Conservation (phyloP, 2,888 invertebrate genomes). For the Pammene fasciana region DNA sequence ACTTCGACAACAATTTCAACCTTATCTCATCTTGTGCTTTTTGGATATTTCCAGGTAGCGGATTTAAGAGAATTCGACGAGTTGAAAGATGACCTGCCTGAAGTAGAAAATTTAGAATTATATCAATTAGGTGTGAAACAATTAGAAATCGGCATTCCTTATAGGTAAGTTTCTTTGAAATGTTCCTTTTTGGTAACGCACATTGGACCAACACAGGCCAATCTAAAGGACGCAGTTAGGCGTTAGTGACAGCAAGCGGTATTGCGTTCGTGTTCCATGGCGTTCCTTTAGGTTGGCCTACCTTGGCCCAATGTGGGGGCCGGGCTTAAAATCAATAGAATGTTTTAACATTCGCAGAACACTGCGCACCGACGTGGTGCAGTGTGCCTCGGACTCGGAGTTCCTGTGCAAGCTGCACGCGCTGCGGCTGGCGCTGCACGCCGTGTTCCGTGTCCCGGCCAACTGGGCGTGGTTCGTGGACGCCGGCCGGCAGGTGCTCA, state of each 20-base stretch:
- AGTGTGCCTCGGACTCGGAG: slow-evolving; percentile 95
- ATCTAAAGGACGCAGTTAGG: no score
- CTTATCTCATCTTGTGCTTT: not conserved
- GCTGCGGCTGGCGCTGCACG: slow-evolving; percentile 93
- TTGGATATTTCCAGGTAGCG: slow-evolving; percentile 85
- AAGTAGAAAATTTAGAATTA: slow-evolving; percentile 91
- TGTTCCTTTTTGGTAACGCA: slow-evolving; percentile 12
- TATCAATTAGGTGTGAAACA: slow-evolving; percentile 94
- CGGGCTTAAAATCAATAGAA: no score
- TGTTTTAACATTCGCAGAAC: slow-evolving; percentile 73
- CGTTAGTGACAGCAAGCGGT: no score
- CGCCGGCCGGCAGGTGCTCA: slow-evolving; percentile 94
- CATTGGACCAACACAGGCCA: no score
- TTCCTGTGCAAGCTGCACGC: slow-evolving; percentile 98
- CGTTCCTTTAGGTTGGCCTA: no score
- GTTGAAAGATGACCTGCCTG: slow-evolving; percentile 88
- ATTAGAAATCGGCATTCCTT: slow-evolving; percentile 90
- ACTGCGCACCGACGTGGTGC: slow-evolving; percentile 92
- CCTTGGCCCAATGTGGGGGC: no score
- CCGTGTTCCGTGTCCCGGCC: slow-evolving; percentile 87
- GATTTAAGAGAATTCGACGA: slow-evolving; percentile 95
- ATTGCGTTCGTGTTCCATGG: no score
- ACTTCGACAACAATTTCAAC: no score
- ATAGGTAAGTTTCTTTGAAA: slow-evolving; percentile 69
- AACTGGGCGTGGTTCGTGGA: slow-evolving; percentile 93